Base-by-base conservation (phyloP, 2,113 vertebrate genomes). In the Takifugu flavidus region DNA sequence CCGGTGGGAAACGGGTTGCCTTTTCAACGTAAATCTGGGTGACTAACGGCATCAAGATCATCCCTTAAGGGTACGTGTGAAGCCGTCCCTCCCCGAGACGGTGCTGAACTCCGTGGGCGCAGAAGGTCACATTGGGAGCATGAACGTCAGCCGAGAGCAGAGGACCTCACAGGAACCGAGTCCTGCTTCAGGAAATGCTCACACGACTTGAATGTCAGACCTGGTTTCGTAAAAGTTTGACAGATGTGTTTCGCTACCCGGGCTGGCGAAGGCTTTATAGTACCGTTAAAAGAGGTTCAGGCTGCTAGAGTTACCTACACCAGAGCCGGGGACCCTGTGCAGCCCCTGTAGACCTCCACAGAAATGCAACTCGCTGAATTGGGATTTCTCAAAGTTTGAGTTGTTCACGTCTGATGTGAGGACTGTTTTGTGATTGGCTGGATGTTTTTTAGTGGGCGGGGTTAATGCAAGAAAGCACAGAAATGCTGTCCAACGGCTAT, bases 1-100 rank as follows among this genome's bases (percentile, higher is more conserved):
- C 62, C 74, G 83, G 75, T 66, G 72, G 75, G 80, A 73, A 85
- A 78, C 65, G 60, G 77, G 85, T 87, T 83, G 67, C 62, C 78
- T 83, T 34, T 82, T 83, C 75, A 83, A 82, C 78, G 65, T 57
- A 63, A 70, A 12, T 58, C 27, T 25, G 26, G 39, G 1, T 42
- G 47, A 55, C 49, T 25, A 29, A 43, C 42, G 51, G 10, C 54
- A 50, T 42, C 50, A 66, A 67, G 77, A 67, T 42, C 44, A 2
- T 43, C 63, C 65, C 60, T 68, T 47, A 71, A 72, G 74, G 34
- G 59, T 34, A 67, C 65, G 62, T 58, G 59, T 64, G 70, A 83
- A 72, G 46, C n/a, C 20, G 20, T 20, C 20, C 20, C 20, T 20
- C 20, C 20, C 1, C 20, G 20, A 20, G 20, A 20, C 20, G 20